Evolutionary conservation across 1,140 invertebrate species (phyloP), one percentile per base, ranked within the genome.

Genomic region (Drosophila fuyamai): DNA sequence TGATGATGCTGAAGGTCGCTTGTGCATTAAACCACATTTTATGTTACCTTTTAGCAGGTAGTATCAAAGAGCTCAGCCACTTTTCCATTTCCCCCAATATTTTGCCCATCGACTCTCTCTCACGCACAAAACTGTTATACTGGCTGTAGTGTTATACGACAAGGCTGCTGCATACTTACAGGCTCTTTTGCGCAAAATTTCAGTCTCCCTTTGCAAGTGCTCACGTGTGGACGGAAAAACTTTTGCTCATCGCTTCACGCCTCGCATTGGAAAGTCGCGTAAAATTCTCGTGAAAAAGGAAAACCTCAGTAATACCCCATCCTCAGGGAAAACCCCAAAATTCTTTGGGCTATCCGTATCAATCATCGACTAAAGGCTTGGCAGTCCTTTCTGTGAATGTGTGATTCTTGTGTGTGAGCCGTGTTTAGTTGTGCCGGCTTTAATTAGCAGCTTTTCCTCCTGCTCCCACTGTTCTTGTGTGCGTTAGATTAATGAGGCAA

Each of bases 161-260:
- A 32, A 46, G 38, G 65, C 62, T 84, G 65, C 77, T 84, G 78
- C 78, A 85, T 86, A 86, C 79, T 86, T 88, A 76, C 56, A 66
- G 76, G 74, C 68, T 62, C 51, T 48, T 43, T 40, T 18, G 35
- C 66, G 36, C 35, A 59, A 59, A 47, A 47, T 47, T 58, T 86
- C 82, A 86, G 82, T 86, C 75, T 86, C 82, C 82, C 79, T 63
- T 86, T 75, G 82, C 71, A 79, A 79, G 82, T 66, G 82, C 66
- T 85, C 75, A 68, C 70, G 78, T 85, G 47, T 59, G 73, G 71
- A 75, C 61, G 74, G 40, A 57, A 50, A 68, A 65, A 27, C 18
- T 46, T 65, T 65, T 66, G 60, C 43, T 48, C 71, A 66, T 35
- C 32, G 41, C 59, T 18, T 44, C 32, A 59, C 47, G 71, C 38